Percentiles rank a stretch among this genome's conserved stretches.
Conservation (phyloP, 1,140 invertebrate species). For the Euschistus heros region DNA sequence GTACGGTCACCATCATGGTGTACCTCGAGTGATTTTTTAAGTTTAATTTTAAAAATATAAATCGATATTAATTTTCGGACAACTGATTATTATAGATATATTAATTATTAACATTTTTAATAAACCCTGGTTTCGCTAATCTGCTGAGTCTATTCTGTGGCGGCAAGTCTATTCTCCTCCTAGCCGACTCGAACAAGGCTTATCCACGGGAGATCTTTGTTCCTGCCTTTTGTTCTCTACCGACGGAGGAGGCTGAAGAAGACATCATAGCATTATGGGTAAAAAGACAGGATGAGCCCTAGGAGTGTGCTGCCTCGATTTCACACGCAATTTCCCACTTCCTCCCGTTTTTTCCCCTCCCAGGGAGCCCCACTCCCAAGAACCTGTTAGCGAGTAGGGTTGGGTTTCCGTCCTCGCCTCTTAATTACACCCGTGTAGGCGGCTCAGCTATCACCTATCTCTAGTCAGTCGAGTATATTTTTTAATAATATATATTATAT, state of each 20-base stretch:
- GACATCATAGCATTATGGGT: not conserved
- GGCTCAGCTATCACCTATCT: not conserved
- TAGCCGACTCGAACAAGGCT: too few relatives aligned
- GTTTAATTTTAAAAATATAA: too few relatives aligned
- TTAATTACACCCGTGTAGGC: conserved; percentile 4
- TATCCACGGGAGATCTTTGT: not conserved
- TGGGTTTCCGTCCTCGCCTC: conserved; percentile 5
- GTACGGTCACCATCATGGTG: too few relatives aligned
- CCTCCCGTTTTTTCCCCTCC: conserved; percentile 1
- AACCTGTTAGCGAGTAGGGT: conserved; percentile 3
- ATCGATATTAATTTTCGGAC: too few relatives aligned
- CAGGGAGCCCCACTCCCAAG: not conserved
- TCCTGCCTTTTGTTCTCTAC: not conserved
- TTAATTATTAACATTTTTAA: too few relatives aligned
- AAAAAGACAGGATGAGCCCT: not conserved
- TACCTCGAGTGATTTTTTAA: too few relatives aligned
- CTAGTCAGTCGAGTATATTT: not conserved
- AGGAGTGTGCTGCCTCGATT: conserved; percentile 4
- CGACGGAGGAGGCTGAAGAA: not conserved
- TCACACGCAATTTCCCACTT: conserved; percentile 6
- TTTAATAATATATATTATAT: too few relatives aligned
- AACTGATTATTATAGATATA: too few relatives aligned
- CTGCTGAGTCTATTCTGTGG: too few relatives aligned
- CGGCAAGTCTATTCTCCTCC: too few relatives aligned
- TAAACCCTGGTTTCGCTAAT: too few relatives aligned